Evolutionary conservation across 2,888 invertebrate genomes (phyloP), one percentile per base, ranked within the genome.

Genomic region (Macrosiphum euphorbiae): DNA sequence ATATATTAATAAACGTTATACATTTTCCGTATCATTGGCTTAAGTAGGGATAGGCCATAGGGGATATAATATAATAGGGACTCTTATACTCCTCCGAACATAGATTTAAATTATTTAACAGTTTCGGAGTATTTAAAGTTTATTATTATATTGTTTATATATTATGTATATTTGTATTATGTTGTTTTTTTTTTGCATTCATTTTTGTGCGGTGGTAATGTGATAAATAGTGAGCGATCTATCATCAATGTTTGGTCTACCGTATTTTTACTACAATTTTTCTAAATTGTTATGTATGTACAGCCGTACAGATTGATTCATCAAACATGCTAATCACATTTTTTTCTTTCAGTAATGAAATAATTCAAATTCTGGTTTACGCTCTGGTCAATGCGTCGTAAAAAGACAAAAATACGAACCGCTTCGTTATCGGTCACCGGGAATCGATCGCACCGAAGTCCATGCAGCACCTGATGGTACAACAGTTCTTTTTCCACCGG

Each of bases 351-450:
- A 67, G n/a, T n/a, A 16, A n/a, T 67, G 3, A 16, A 67, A 16
- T n/a, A n/a, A 7, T 67, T 67, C 0, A n/a, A 67, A 67, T 16
- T n/a, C 16, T 67, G 16, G n/a, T n/a, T 67, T 67, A 1, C 8
- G 3, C 58, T 58, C 8, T 58, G 35, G 8, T 41, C 20, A 35
- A 67, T 8, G 7, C 20, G 8, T 24, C 8, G 20, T 35, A 35
- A 78, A 35, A 78, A 35, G 3, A 20, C 20, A 35, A 61, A 16
- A 87, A 26, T 35, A 97, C 97, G 97, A 96, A 98, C 98, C 94
- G 99, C 99, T 96, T 99, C 99, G 96, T 98, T 98, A 95, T 98
- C 98, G 91, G 98, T 98, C 91, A 99, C 98, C 1, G 99, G 99
- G 96, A 98, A 98, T 52, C 98, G 97, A 96, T 99, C 99, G 95